Conservation (phyloP, 2,113 vertebrate genomes). For the Microtus richardsoni region DNA sequence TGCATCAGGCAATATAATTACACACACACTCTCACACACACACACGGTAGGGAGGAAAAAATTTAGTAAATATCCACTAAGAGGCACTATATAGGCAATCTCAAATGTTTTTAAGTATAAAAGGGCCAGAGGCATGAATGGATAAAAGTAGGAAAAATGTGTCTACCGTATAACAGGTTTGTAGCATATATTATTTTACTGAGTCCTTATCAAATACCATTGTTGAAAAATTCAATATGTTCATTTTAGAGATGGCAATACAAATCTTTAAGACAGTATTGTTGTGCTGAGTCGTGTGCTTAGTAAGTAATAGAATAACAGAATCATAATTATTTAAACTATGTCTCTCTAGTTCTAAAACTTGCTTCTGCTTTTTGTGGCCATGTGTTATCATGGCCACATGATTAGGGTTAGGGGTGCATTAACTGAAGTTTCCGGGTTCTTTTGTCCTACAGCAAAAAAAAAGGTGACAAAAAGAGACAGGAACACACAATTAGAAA, state of each 20-base stretch:
- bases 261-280: background rate
- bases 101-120: background rate
- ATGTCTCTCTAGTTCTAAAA: constrained; percentile 26
- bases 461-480: background rate
- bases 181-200: background rate
- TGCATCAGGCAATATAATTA: background rate
- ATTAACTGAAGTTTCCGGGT: background rate
- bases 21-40: background rate
- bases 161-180: background rate
- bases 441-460: background rate
- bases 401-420: background rate
- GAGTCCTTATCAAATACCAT: background rate
- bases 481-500: background rate
- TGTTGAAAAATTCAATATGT: background rate
- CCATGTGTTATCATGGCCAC: background rate
- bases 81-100: background rate
- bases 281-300: background rate
- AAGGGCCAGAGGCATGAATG: background rate
- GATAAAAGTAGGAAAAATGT: constrained; percentile 5
- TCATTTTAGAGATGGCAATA: background rate
- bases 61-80: constrained; percentile 7
- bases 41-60: background rate
- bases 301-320: background rate
- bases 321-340: constrained; percentile 30
- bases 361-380: background rate